These are phyloP conservation scores for Coregonus clupeaformis DNA, from an alignment of 2,113 vertebrate genomes.

Conservation along the genomic window DNA sequence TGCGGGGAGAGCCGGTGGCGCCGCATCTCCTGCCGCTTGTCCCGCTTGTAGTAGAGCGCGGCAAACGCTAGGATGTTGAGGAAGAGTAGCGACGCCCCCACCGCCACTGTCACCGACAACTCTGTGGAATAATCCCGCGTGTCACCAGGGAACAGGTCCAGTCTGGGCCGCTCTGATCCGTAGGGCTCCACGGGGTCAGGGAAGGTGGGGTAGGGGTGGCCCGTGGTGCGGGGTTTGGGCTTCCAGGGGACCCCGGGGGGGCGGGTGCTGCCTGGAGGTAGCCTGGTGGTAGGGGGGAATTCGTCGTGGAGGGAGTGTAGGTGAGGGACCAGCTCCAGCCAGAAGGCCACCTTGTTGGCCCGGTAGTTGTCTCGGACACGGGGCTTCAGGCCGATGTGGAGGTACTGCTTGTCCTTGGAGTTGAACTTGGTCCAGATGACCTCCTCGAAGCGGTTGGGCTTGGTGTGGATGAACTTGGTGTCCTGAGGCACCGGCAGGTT, in stretches of 20 bases:
- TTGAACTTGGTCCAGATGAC: slow-evolving; percentile 96
- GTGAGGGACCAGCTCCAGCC: slow-evolving; percentile 90
- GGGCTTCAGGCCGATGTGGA: slow-evolving; percentile 90
- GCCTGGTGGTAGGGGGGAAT: slow-evolving; percentile 76
- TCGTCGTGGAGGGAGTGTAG: slow-evolving; percentile 81
- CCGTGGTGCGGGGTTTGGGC: slow-evolving; percentile 69
- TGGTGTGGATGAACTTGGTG: slow-evolving; percentile 95
- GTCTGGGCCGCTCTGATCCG: slow-evolving; percentile 70
- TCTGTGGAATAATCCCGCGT: slow-evolving; percentile 90
- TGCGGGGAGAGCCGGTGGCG: slow-evolving; percentile 84
- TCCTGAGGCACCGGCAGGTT: slow-evolving; percentile 91
- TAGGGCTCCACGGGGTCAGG: slow-evolving; percentile 58
- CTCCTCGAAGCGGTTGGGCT: slow-evolving; percentile 92
- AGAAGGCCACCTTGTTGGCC: slow-evolving; percentile 93
- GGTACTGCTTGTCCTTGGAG: slow-evolving; percentile 92
- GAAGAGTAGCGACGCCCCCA: slow-evolving; percentile 89
- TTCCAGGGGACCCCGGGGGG: slow-evolving; percentile 62
- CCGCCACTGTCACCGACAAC: slow-evolving; percentile 88
- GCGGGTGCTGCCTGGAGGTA: slow-evolving; percentile 72
- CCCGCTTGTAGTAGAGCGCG: slow-evolving; percentile 91
- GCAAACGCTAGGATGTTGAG: slow-evolving; percentile 93
- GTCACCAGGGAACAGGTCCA: slow-evolving; percentile 81
- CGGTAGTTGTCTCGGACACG: slow-evolving; percentile 89
- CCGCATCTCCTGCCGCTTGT: slow-evolving; percentile 86
- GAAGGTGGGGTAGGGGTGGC: slow-evolving; percentile 78